phyloP scores from a whole-genome alignment of 1,140 invertebrate genomes.

The Cotesia vestalis region DNA sequence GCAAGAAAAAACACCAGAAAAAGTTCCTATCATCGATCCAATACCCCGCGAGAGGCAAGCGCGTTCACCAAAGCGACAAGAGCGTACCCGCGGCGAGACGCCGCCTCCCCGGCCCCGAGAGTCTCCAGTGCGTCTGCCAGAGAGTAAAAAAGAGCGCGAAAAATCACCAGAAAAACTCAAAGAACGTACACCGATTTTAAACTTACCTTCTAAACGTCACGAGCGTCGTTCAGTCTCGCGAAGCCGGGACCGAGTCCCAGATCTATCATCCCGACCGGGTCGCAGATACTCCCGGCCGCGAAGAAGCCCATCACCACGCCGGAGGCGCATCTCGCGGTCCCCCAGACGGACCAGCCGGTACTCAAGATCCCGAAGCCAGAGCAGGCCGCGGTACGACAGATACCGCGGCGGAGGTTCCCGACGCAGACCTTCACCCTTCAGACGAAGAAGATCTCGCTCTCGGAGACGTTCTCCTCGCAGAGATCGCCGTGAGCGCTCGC shows the following conservation, averaged over 20 bases:
- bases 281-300: constrained; percentile 53
- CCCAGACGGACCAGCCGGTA: constrained; percentile 52
- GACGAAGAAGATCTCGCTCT: constrained; percentile 46
- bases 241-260: not conserved
- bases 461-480: constrained; percentile 34
- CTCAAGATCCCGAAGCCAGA: constrained; percentile 54
- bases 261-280: constrained; percentile 21
- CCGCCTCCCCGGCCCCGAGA: constrained; percentile 1
- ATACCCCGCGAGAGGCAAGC: not conserved
- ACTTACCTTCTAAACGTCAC: constrained; percentile 46
- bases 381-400: constrained; percentile 52
- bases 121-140: constrained; percentile 32
- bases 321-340: constrained; percentile 49
- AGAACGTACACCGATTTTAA: constrained; percentile 41
- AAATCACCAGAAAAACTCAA: constrained; percentile 44
- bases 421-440: constrained; percentile 42
- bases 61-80: constrained; percentile 3
- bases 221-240: constrained; percentile 28
- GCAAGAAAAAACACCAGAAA: constrained; percentile 32
- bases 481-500: constrained; percentile 47
- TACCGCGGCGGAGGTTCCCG: constrained; percentile 44
- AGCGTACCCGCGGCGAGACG: not conserved
- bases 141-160: constrained; percentile 39
- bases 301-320: constrained; percentile 51
- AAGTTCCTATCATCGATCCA: not conserved